Evolutionary conservation across 2,797 vertebrate genomes (phyloP).

Genomic region (Sciurus vulgaris): DNA sequence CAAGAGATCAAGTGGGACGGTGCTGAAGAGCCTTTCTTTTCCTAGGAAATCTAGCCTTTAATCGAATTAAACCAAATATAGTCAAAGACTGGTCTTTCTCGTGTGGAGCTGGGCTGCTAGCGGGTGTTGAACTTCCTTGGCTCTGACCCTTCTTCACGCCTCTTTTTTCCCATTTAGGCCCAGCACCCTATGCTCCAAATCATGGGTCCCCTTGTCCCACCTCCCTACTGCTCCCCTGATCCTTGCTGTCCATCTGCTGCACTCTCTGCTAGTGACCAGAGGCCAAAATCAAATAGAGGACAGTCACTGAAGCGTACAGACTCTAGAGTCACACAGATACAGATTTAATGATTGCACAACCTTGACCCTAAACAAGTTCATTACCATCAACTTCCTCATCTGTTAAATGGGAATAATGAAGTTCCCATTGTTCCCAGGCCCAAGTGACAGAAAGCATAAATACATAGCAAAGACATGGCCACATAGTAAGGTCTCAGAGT

Average conservation of each 20-base stretch:
- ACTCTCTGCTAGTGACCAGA: neutral
- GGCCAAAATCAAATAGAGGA: neutral
- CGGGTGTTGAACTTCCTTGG: neutral
- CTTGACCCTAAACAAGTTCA: neutral
- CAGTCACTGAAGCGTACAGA: neutral
- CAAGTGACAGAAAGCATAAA: neutral
- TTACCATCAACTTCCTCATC: neutral
- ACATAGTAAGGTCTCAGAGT: neutral
- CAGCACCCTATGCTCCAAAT: neutral
- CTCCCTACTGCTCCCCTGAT: neutral
- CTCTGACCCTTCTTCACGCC: neutral
- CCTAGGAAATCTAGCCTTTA: neutral
- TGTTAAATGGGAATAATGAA: neutral
- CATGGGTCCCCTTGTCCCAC: fast-evolving
- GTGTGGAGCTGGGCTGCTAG: neutral
- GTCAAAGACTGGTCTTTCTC: neutral
- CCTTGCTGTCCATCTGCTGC: neutral
- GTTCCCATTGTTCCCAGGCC: neutral
- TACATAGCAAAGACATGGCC: neutral
- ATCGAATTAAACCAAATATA: neutral
- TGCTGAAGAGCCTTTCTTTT: neutral
- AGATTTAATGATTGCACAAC: neutral
- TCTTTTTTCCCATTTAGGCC: neutral
- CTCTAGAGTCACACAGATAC: neutral
- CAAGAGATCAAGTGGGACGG: too few relatives aligned